Percentiles rank a stretch among this genome's conserved stretches.
Conservation (phyloP, 2,113 vertebrate genomes). For the Kryptolebias marmoratus region DNA sequence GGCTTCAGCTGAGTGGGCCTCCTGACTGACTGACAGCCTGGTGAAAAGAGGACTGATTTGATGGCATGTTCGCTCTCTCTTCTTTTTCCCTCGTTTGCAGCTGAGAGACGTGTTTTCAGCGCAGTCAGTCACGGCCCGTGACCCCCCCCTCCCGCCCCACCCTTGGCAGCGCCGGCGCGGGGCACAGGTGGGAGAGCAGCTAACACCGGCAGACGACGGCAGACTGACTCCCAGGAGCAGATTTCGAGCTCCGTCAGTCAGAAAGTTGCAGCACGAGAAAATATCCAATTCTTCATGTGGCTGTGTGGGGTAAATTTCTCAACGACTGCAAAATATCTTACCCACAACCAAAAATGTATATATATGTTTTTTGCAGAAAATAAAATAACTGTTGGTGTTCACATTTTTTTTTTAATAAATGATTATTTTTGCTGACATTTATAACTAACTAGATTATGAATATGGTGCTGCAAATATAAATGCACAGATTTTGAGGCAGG, state of each 20-base stretch:
- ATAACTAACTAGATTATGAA: slow-evolving; percentile 38
- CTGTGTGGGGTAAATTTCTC: background rate
- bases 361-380: slow-evolving; percentile 10
- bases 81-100: slow-evolving; percentile 37
- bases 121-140: slow-evolving; percentile 54
- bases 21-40: slow-evolving; percentile 63
- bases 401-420: background rate
- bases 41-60: slow-evolving; percentile 60
- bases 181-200: slow-evolving; percentile 64
- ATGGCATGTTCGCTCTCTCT: slow-evolving; percentile 48
- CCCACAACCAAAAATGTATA: slow-evolving; percentile 17
- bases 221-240: slow-evolving; percentile 3
- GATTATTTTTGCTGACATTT: slow-evolving; percentile 13
- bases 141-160: slow-evolving; percentile 8
- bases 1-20: slow-evolving; percentile 57
- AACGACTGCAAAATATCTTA: slow-evolving; percentile 23
- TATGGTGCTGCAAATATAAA: slow-evolving; percentile 17
- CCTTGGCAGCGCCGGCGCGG: slow-evolving; percentile 32
- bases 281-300: slow-evolving; percentile 6
- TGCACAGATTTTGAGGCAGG: slow-evolving; percentile 2
- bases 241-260: slow-evolving; percentile 46
- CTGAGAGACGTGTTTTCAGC: slow-evolving; percentile 46
- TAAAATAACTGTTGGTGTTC: background rate
- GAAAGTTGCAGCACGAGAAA: slow-evolving; percentile 52
- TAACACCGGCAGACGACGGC: slow-evolving; percentile 9